These are phyloP conservation scores for Pachypsylla venusta DNA, from an alignment of 1,140 invertebrate genomes.

Conservation along the genomic window DNA sequence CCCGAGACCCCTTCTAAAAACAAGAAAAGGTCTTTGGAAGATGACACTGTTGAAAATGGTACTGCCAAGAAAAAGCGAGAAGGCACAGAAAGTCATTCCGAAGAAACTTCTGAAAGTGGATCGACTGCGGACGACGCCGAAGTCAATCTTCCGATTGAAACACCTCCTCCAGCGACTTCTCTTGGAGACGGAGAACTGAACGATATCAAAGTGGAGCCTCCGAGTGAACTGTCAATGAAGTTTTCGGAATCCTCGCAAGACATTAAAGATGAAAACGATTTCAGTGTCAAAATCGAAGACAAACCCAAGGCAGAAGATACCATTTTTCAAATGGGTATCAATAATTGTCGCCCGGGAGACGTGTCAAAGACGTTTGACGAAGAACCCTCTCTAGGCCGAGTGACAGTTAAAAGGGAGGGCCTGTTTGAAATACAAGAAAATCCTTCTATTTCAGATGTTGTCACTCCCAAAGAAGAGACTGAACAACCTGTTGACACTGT, in stretches of 20 bases:
- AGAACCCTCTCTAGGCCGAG: slow-evolving; percentile 19
- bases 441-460: slow-evolving; percentile 16
- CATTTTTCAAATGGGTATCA: slow-evolving; percentile 12
- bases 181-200: slow-evolving; percentile 5
- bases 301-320: slow-evolving; percentile 22
- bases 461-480: slow-evolving; percentile 22
- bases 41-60: slow-evolving; percentile 44
- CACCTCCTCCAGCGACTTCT: not conserved
- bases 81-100: not conserved
- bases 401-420: slow-evolving; percentile 22
- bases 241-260: slow-evolving; percentile 11
- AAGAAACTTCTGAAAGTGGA: slow-evolving; percentile 11
- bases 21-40: slow-evolving; percentile 49
- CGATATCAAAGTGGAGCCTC: slow-evolving; percentile 1
- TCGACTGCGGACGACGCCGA: not conserved
- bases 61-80: slow-evolving; percentile 41
- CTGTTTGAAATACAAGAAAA: slow-evolving; percentile 21
- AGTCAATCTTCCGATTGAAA: slow-evolving; percentile 15
- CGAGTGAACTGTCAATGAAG: slow-evolving; percentile 8
- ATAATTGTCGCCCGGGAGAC: not conserved
- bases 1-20: slow-evolving; percentile 22
- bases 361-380: slow-evolving; percentile 21
- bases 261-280: not conserved
- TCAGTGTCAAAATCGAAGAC: slow-evolving; percentile 11
- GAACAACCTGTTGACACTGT: not conserved